Base-by-base conservation (phyloP, 2,113 vertebrate species). In the Lepidothrix coronata region DNA sequence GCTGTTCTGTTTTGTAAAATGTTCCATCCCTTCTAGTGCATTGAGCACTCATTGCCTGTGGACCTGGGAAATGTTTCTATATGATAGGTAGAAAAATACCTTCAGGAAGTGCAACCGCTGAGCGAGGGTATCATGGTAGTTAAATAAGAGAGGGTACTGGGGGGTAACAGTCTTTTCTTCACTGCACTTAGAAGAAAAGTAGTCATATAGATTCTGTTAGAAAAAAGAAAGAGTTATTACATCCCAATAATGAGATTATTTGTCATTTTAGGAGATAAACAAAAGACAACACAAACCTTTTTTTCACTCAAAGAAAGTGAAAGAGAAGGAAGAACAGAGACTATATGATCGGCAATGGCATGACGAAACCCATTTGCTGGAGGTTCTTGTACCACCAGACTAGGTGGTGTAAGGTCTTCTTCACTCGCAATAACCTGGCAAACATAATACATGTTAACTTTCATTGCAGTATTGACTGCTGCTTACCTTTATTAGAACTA, bases 361-460 rank as follows among this genome's bases (percentile, higher is more conserved):
- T 81, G 91, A 86, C 98, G 98, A 31, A 98, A 87, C 15, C 96
- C 97, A 15, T 97, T 95, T 49, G 88, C 78, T 44, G 82, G 93
- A 49, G 95, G 72, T 8, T 96, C 82, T 12, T 91, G 90, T 31
- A 85, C 23, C 10, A 54, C 31, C 72, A 95, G 58, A 30, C 97
- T 95, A 0, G 86, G 95, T 7, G 97, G 93, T 15, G 61, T 74
- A 35, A 97, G 94, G 39, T 97, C 89, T 82, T 98, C 95, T 79
- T 98, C 98, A 55, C 95, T 97, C 35, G 98, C 98, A 84, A 98
- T 96, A 58, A 99, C 98, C 99, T 99, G 83, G 31, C 63, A 94
- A 77, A 85, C 8, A 68, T 2, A 49, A 37, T 8, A 28, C 6
- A 43, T 7, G 2, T 62, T 52, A 93, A n/a, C 39, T 83, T 77